Conservation (phyloP, 2,113 vertebrate genomes). For the Eudyptes chrysolophus region DNA sequence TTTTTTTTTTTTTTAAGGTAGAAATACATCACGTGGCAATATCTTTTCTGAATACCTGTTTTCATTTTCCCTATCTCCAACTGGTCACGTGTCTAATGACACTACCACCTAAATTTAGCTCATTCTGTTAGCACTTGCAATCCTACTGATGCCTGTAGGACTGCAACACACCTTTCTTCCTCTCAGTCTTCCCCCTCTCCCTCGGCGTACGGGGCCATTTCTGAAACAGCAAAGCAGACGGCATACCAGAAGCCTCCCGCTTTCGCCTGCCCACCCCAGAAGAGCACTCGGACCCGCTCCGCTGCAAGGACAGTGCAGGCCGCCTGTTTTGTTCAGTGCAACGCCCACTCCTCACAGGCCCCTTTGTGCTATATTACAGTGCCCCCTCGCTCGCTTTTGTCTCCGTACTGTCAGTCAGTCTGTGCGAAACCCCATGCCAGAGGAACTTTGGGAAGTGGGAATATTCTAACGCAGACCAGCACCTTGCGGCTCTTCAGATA, state of each 20-base stretch:
- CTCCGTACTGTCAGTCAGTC: neutral
- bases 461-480: neutral
- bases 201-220: fast-evolving
- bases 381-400: conserved; percentile 54
- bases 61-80: conserved; percentile 50
- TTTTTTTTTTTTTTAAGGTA: neutral
- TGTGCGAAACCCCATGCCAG: neutral
- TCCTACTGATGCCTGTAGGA: conserved; percentile 2
- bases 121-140: conserved; percentile 16
- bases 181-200: neutral
- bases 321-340: neutral
- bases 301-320: neutral
- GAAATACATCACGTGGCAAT: neutral
- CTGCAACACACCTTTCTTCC: conserved; percentile 30
- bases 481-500: neutral
- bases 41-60: conserved; percentile 33
- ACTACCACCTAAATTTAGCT: conserved; percentile 64
- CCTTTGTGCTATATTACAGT: conserved; percentile 43
- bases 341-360: conserved; percentile 21
- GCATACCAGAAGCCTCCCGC: neutral
- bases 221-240: neutral
- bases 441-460: neutral
- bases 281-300: neutral
- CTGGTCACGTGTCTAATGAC: conserved; percentile 37
- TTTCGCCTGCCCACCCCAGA: neutral